Base-by-base conservation (phyloP, 92 coral and sea anemone genomes). In the Anthopleura xanthogrammica region DNA sequence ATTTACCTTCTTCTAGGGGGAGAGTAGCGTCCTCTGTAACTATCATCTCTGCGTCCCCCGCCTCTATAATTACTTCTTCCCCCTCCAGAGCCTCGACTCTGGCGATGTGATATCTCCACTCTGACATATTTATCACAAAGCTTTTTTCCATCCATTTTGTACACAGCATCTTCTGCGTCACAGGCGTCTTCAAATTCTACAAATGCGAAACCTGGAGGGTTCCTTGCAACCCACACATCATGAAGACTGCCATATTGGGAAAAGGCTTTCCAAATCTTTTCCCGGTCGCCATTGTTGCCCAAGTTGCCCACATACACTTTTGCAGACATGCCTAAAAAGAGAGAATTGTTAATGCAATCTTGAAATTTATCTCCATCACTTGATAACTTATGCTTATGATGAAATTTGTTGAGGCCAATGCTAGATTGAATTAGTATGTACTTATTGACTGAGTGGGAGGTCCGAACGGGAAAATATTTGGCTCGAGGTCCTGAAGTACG, bases 221-320 rank as follows among this genome's bases (percentile, higher is more conserved):
- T 92, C 14, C 95, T 87, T 56, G 95, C 95, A n/a, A 92, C 95
- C 95, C 95, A 92, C 13, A 92, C 95, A 40, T 92, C 95, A 62
- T 88, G 90, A 41, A 92, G 79, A 40, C 78, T 64, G 40, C 95
- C 95, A 82, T 65, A 92, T 42, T 87, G 83, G 16, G 86, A 83
- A 76, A 92, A 92, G 12, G 80, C 83, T 43, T 86, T 85, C 88
- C 92, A 90, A 10, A 92, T 73, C 57, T 87, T 87, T 22, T 92
- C 90, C 75, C 90, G 87, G 85, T 90, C 88, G 4, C 91, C 95
- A 87, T 85, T 88, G 43, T 78, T 55, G 3, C 91, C 92, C 41
- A 92, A 76, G 40, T 83, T 80, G 20, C 95, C 95, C 9, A 92
- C 90, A 62, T 92, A 92, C 23, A 92, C 95, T 84, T 92, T 92